Base-by-base conservation (phyloP, 1,140 invertebrate species). In the Zaprionus taronus region DNA sequence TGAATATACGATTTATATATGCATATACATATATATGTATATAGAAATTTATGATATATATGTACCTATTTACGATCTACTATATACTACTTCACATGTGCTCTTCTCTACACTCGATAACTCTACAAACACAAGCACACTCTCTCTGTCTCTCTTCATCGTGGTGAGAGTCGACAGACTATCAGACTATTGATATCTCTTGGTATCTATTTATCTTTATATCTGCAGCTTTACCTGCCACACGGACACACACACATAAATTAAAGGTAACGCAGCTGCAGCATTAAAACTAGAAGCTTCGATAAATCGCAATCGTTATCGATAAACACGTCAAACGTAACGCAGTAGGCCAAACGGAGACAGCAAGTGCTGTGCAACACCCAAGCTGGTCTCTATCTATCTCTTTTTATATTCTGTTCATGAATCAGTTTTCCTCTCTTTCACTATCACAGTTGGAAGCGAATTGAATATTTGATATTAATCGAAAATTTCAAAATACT, bases 1-100 rank as follows among this genome's bases (percentile, higher is more conserved):
- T 57, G 57, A 77, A 68, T 63, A 87, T 83, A 74, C 65, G 65
- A 67, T 58, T 56, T 79, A 82, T 72, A 79, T 73, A 72, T 77
- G 72, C 47, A 51, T 51, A 51, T 51, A 51, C 47, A 58, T 47
- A 20, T 73, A 72, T 38, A 77, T 57, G 65, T 55, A 64, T 57
- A 49, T 34, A 74, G 49, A 66, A 66, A 56, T 56, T 47, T 38
- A 66, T 34, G 49, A 80, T 62, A 69, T 77, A 75, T 72, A 71
- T 62, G 57, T 64, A 28, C 44, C 41, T 77, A 84, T 75, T 79
- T 76, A 71, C 44, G 26, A 58, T 53, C 69, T 58, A 64, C 38
- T 65, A 57, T 74, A 66, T 67, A 72, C 60, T 69, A 73, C 36
- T 70, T 74, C 68, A 76, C 61, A 76, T 71, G 68, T 76, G 68